Base-by-base conservation (phyloP, 1,140 invertebrate species). In the Bombus confusus region DNA sequence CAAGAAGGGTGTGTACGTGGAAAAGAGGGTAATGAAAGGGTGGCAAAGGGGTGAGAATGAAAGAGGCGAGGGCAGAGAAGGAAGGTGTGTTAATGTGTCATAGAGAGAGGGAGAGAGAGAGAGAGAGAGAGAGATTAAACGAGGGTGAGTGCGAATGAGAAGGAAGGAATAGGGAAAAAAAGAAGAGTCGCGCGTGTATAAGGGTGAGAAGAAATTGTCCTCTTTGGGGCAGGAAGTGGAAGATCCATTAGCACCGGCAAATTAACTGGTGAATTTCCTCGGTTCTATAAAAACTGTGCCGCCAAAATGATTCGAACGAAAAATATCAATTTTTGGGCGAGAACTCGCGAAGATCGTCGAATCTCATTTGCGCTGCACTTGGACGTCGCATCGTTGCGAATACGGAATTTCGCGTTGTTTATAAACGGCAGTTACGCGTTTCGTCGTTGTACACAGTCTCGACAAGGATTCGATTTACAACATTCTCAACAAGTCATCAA, bases 401-500 rank as follows among this genome's bases (percentile, higher is more conserved):
- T 47, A 6, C 8, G 12, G 57, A 74, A 47, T 64, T 82, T 47
- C 41, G 3, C 43, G 9, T 75, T 83, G 73, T 68, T 83, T 76
- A 73, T 83, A 76, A 76, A 83, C 72, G 72, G 39, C 18, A 25
- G 62, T 74, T 37, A 25, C 31, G 66, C 59, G 41, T 43, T 68
- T 68, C 31, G 41, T 13, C 31, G 22, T n/a, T 37, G 13, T 13
- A 41, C 68, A 83, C 52, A 34, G 12, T 43, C 10, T 57, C 41
- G 3, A 6, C 18, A 13, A 25, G 18, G 18, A 28, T 62, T 80
- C 78, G 43, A 13, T 66, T 81, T 68, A 62, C 83, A 80, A 76
- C 87, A 81, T 91, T 91, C 87, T 86, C 88, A 87, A 82, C 69
- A 72, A 87, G 83, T 92, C 90, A 88, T 92, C 87, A 86, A 91